Evolutionary conservation across 2,888 invertebrate species (phyloP), one percentile per base, ranked within the genome.

Genomic region (Melinaea menophilus): DNA sequence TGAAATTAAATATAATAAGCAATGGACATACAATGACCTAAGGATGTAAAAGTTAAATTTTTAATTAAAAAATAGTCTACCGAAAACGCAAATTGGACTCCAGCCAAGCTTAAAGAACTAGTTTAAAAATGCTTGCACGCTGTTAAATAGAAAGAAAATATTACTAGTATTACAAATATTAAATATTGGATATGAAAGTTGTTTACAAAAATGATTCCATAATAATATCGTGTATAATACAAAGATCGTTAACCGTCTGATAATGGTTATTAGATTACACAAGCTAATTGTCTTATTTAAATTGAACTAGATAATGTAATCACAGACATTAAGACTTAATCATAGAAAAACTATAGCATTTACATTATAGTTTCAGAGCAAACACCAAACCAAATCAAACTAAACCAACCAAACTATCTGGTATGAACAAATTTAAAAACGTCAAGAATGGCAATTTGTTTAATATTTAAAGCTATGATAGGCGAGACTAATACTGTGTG

Each of bases 271-370:
- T 70, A 72, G 71, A 73, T 71, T 65, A 67, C 64, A 65, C 64
- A 68, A 59, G 69, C 72, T 71, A 70, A 71, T 73, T 73, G 69
- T 61, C 58, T 67, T 66, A 65, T 64, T 63, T 48, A 55, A 59
- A 47, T 55, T 9, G 41, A 22, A 55, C 48, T 37, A 64, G 69
- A 72, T 71, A 70, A 70, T 64, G 34, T n/a, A 48, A 67, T 55
- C 58, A 55, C 63, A 31, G 51, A 51, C 22, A 22, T 5, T 13
- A 31, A 51, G 31, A 51, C 51, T 22, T 51, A 31, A 51, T 51
- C 22, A 51, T 31, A 31, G 51, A 31, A 31, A 31, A 51, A 31
- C 3, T 1, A 41, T 11, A 41, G 3, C 9, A 41, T 9, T 41
- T 41, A 22, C 22, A 9, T 41, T 41, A 9, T 41, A 9, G 9